These are phyloP conservation scores for Psilanteris sp. DNA, from an alignment of 1,140 invertebrate genomes.

Conservation along the genomic window DNA sequence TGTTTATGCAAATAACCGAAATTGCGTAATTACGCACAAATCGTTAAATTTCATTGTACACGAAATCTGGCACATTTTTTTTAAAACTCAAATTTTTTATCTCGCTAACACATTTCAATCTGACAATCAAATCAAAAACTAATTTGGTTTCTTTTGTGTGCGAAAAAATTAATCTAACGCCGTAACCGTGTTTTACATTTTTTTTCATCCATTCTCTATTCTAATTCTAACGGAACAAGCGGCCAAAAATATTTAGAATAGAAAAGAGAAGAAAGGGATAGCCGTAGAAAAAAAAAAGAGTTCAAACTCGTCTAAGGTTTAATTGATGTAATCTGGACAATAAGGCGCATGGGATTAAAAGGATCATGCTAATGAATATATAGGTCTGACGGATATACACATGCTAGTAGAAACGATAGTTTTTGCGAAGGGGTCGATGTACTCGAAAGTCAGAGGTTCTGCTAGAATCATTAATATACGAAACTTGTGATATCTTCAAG, in stretches of 20 bases:
- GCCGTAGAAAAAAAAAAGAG: conserved; percentile 5
- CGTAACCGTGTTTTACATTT: neutral
- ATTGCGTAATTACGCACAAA: too few relatives aligned
- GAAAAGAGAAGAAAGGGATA: conserved; percentile 6
- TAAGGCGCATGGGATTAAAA: conserved; percentile 40
- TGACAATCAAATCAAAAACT: conserved; percentile 17
- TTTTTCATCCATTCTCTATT: neutral
- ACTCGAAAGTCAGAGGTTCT: conserved; percentile 77
- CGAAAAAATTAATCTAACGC: conserved; percentile 33
- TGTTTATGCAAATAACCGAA: too few relatives aligned
- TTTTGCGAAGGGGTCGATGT: conserved; percentile 70
- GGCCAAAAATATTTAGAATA: neutral
- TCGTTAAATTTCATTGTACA: too few relatives aligned
- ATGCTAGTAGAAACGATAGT: conserved; percentile 53
- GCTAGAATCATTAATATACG: conserved; percentile 70
- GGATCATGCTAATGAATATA: conserved; percentile 45
- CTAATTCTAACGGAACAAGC: conserved; percentile 23
- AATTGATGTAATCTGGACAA: conserved; percentile 47
- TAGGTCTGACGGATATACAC: conserved; percentile 46
- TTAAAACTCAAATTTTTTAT: too few relatives aligned
- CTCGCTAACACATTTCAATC: neutral
- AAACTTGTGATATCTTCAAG: conserved; percentile 70
- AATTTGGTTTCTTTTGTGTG: conserved; percentile 5
- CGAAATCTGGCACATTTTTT: too few relatives aligned
- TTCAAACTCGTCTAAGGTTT: conserved; percentile 14